Evolutionary conservation across 2,797 vertebrate species (phyloP).

Genomic region (Sebastolobus alascanus): DNA sequence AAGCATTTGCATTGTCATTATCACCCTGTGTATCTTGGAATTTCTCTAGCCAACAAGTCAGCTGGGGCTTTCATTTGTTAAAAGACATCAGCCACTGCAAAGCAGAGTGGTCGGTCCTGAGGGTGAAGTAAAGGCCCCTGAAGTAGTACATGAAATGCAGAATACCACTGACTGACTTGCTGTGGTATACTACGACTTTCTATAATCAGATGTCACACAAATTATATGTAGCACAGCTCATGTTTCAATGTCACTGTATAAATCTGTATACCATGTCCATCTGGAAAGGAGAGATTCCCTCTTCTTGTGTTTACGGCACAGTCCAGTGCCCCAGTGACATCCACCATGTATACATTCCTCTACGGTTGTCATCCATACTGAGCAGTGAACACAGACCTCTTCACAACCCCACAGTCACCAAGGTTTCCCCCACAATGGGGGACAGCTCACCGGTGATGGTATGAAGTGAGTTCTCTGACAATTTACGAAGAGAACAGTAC

Average conservation of each 20-base stretch:
- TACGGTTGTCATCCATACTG: too few relatives aligned
- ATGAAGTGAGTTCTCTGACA: neutral
- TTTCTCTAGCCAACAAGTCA: neutral
- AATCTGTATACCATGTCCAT: too few relatives aligned
- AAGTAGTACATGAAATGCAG: neutral
- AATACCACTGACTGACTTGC: neutral
- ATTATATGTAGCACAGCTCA: neutral
- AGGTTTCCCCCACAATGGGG: too few relatives aligned
- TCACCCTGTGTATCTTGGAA: neutral
- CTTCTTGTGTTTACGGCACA: too few relatives aligned
- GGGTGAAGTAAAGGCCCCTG: neutral
- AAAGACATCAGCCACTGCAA: neutral
- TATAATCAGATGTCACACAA: neutral
- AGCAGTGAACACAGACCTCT: too few relatives aligned
- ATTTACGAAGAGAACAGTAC: neutral
- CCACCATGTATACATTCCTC: too few relatives aligned
- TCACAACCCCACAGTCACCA: too few relatives aligned
- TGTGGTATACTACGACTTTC: neutral
- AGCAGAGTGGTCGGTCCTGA: too few relatives aligned
- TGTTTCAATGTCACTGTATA: neutral
- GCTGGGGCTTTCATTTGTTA: neutral
- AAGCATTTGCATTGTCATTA: neutral
- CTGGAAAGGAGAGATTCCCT: too few relatives aligned
- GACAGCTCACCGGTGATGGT: neutral
- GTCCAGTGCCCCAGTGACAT: too few relatives aligned